phyloP scores from a whole-genome alignment of 2,113 vertebrate genomes.

The Poecile atricapillus region DNA sequence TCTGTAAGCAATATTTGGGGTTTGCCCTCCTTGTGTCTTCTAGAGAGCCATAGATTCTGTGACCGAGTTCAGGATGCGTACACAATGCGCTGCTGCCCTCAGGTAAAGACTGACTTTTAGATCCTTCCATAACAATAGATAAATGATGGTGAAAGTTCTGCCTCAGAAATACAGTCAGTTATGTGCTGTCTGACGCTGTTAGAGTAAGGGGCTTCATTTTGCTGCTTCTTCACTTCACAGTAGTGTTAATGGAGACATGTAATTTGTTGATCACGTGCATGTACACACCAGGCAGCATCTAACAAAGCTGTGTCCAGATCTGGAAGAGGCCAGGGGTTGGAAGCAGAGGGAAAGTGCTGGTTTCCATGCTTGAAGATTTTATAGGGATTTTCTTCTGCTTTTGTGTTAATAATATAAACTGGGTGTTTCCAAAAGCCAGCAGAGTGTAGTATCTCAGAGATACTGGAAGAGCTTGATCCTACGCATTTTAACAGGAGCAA shows the following conservation, averaged over 20 bases:
- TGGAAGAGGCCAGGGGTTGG: not conserved
- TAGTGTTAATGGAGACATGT: not conserved
- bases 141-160: not conserved
- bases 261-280: rapidly evolving
- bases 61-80: conserved; percentile 96
- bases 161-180: not conserved
- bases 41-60: conserved; percentile 97
- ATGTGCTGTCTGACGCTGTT: not conserved
- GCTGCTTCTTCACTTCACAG: not conserved
- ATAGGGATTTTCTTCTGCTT: not conserved
- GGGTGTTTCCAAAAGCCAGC: not conserved
- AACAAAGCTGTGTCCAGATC: not conserved
- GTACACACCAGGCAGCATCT: not conserved
- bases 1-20: not conserved
- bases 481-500: not conserved
- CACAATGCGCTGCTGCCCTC: conserved; percentile 96
- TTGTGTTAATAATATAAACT: not conserved
- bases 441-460: not conserved
- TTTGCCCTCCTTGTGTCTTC: not conserved
- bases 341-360: not conserved
- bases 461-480: not conserved
- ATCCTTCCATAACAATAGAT: not conserved
- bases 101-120: conserved; percentile 76
- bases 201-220: not conserved
- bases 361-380: not conserved